Percentiles rank a stretch among this genome's conserved stretches.
These are phyloP conservation scores for Drosophila neocordata DNA, from an alignment of 1,140 invertebrate species.

Conservation along the genomic window DNA sequence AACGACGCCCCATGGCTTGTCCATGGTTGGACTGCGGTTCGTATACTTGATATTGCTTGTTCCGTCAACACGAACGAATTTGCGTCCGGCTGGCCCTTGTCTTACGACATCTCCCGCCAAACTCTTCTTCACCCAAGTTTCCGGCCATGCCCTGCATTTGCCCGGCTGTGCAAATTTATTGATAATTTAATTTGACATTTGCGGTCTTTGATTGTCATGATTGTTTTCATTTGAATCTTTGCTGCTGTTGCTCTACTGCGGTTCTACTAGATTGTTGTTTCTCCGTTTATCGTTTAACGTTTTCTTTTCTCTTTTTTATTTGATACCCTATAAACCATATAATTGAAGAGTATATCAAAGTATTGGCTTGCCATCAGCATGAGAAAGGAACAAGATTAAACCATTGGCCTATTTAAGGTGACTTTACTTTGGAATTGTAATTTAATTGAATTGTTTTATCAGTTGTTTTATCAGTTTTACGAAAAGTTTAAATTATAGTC, in stretches of 20 bases:
- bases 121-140: slow-evolving; percentile 19
- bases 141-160: background rate
- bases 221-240: slow-evolving; percentile 81
- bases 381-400: no score
- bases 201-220: slow-evolving; percentile 81
- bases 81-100: slow-evolving; percentile 47
- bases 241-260: slow-evolving; percentile 48
- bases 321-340: background rate
- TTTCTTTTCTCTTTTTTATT: slow-evolving; percentile 16
- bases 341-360: background rate
- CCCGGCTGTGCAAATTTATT: slow-evolving; percentile 69
- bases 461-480: no score
- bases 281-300: slow-evolving; percentile 21
- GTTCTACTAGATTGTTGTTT: slow-evolving; percentile 37
- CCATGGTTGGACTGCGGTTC: slow-evolving; percentile 21
- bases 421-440: no score
- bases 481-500: no score
- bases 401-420: no score
- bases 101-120: background rate
- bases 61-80: slow-evolving; percentile 45
- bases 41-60: slow-evolving; percentile 73
- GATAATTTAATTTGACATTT: slow-evolving; percentile 82
- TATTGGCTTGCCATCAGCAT: no score
- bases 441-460: no score
- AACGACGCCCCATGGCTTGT: slow-evolving; percentile 31